Evolutionary conservation across 2,113 vertebrate species (phyloP).

Genomic region (Pandion haliaetus): DNA sequence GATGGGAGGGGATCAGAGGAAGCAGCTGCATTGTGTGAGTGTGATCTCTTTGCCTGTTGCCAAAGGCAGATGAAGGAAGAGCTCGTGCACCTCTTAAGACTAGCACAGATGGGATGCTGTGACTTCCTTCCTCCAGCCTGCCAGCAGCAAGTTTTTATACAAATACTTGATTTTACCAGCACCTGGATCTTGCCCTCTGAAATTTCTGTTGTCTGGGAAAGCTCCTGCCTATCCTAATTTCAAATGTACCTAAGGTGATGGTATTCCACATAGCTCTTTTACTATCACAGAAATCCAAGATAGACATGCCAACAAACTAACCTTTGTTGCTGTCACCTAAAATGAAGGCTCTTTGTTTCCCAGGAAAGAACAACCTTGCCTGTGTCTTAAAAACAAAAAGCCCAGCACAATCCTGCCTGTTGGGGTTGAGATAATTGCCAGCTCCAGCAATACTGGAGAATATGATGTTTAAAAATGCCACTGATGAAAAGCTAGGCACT

Average conservation of each 20-base stretch:
- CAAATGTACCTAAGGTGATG: neutral
- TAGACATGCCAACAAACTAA: neutral
- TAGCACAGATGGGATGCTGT: neutral
- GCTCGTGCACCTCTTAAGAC: neutral
- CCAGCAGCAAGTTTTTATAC: neutral
- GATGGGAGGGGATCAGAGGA: neutral
- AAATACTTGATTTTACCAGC: neutral
- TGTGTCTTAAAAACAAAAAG: neutral
- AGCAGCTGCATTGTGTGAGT: rapidly evolving
- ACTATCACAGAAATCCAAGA: neutral
- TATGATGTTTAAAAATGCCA: neutral
- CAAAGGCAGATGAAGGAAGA: neutral
- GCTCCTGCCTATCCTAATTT: neutral
- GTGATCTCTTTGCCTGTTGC: neutral
- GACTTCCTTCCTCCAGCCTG: neutral
- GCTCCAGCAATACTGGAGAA: neutral
- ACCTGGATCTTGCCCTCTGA: neutral
- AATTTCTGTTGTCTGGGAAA: neutral
- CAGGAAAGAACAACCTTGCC: neutral
- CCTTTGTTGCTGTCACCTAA: neutral
- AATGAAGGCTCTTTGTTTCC: neutral
- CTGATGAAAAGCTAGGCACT: neutral
- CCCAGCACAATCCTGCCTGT: neutral
- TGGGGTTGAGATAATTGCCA: neutral
- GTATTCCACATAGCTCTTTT: neutral